Evolutionary conservation across 2,888 invertebrate genomes (phyloP), one percentile per base, ranked within the genome.

Genomic region (Parnassius mnemosyne): DNA sequence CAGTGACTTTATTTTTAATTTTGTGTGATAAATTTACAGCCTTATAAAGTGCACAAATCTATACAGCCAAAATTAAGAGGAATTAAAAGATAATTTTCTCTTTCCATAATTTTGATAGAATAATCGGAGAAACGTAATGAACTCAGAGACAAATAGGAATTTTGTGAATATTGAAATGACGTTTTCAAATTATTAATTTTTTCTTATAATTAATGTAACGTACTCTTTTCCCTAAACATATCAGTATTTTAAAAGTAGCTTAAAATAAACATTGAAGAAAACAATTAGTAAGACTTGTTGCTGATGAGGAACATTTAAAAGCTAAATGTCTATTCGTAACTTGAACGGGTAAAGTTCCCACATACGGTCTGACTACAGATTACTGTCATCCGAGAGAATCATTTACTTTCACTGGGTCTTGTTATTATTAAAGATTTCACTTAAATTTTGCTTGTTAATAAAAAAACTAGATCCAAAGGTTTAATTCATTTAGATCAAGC

Each of bases 1-100:
- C 66, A 69, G 84, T 85, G 85, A 63, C 69, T 72, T 73, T 72
- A 49, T 25, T 49, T 47, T 53, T 57, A 25, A 11, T 16, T 13
- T 11, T 13, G 2, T 46, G 10, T 13, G 13, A 13, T 49, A 34
- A 34, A 34, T 7, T 34, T 34, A 34, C 34, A 34, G 34, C 34
- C 34, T 7, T 34, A 34, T 34, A 34, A 34, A 34, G 34, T 34
- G 34, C 5, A 34, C 34, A 5, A 34, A 34, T 34, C 34, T 7
- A 34, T 34, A 7, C 34, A 34, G 34, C 7, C 34, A 34, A 34
- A 34, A 5, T 34, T 34, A 34, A 34, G 34, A 34, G 34, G 34
- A 34, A 7, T 7, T 7, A 7, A 7, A 34, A 34, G 34, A 34
- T 20, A 20, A 20, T 34, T 34, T 34, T 34, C 7, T 34, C 34